Evolutionary conservation across 2,888 invertebrate species (phyloP).

Genomic region (Incurvaria masculella): DNA sequence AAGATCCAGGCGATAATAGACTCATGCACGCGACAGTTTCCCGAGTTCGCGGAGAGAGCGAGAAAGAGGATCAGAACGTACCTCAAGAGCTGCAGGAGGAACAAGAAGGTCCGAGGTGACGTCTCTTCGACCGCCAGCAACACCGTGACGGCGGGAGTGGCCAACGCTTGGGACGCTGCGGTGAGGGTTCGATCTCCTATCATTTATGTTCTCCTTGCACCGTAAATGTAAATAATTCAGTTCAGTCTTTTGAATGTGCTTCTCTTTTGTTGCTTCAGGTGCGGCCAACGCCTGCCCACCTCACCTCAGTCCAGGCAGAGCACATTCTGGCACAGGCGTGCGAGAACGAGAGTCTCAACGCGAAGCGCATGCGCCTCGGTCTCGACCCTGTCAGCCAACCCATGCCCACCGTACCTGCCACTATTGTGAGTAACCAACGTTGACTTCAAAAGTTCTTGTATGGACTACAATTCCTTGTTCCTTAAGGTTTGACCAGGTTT

Average conservation of each 20-base stretch:
- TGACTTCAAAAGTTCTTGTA: too few relatives aligned
- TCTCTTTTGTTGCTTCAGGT: conserved; percentile 61
- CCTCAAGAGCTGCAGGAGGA: conserved; percentile 91
- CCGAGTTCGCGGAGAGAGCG: conserved; percentile 93
- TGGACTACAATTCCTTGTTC: too few relatives aligned
- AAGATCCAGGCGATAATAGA: conserved; percentile 97
- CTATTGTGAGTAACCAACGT: conserved; percentile 37
- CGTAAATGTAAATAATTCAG: background rate
- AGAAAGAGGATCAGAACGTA: conserved; percentile 94
- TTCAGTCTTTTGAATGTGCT: background rate
- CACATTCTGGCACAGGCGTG: conserved; percentile 94
- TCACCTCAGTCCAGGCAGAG: conserved; percentile 95
- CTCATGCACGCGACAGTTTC: conserved; percentile 94
- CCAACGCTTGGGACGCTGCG: conserved; percentile 76
- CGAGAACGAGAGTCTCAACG: conserved; percentile 96
- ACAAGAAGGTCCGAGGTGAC: conserved; percentile 87
- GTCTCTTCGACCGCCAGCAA: conserved; percentile 40
- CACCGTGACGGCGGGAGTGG: conserved; percentile 47
- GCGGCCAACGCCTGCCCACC: conserved; percentile 92
- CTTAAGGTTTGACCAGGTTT: too few relatives aligned
- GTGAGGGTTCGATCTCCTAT: conserved; percentile 61
- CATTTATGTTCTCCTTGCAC: background rate
- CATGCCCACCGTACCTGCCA: conserved; percentile 71
- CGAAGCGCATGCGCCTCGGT: conserved; percentile 94
- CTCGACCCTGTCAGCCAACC: conserved; percentile 93